These are phyloP conservation scores for Cetoscarus ocellatus DNA, from an alignment of 2,797 vertebrate genomes.

Conservation along the genomic window DNA sequence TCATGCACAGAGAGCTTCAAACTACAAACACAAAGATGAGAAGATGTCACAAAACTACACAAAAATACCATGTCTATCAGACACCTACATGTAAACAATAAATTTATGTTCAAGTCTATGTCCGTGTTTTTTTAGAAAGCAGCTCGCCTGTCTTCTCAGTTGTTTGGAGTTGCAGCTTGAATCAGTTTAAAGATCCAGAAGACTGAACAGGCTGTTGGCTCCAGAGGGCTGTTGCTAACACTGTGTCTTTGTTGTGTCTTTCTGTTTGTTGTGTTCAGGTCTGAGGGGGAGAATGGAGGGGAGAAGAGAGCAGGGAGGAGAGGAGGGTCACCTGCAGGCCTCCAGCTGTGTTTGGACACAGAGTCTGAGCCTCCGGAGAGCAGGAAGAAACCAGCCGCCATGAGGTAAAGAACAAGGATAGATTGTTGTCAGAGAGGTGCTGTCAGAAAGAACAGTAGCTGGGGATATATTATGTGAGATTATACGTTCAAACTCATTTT, in stretches of 20 bases:
- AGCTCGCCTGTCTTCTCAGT: too few species aligned
- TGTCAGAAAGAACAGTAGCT: not conserved
- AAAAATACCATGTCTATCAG: too few species aligned
- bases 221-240: not conserved
- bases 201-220: not conserved
- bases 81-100: too few species aligned
- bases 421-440: not conserved
- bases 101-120: too few species aligned
- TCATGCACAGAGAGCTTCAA: too few species aligned
- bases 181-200: too few species aligned
- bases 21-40: too few species aligned
- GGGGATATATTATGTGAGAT: not conserved
- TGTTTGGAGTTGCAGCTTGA: too few species aligned
- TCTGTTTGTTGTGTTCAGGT: slow-evolving; percentile 48
- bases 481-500: too few species aligned
- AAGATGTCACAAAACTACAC: too few species aligned
- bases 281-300: slow-evolving; percentile 69
- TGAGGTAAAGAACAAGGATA: slow-evolving; percentile 57
- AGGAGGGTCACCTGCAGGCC: slow-evolving; percentile 58
- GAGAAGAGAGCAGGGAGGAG: slow-evolving; percentile 68
- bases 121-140: too few species aligned
- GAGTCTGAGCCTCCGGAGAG: slow-evolving; percentile 64
- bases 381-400: slow-evolving; percentile 65
- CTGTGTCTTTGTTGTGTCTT: not conserved
- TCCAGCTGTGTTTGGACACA: slow-evolving; percentile 55